These are phyloP conservation scores for rat (Rattus norvegicus) DNA, from an alignment of 2,113 vertebrate genomes.

Conservation along the genomic window GRCr8 NC_086021.1:77487501-77488000, in stretches of 20 bases:
- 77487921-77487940: background rate
- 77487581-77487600: background rate
- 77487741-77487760: background rate
- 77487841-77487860: background rate
- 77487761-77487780: background rate
- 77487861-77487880: background rate
- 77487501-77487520: slow-evolving; percentile 6
- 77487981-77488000: background rate
- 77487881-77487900: background rate
- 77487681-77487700: background rate
- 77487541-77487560: background rate
- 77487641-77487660: background rate
- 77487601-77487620: background rate
- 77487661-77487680: background rate
- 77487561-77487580: background rate
- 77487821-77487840: background rate
- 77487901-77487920: background rate
- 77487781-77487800: background rate
- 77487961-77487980: background rate
- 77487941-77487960: background rate
- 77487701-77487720: background rate
- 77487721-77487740: background rate
- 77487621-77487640: background rate
- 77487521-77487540: background rate
- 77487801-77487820: background rate